Evolutionary conservation across 2,797 vertebrate species (phyloP), one percentile per base, ranked within the genome.

Genomic region (Lates japonicus): DNA sequence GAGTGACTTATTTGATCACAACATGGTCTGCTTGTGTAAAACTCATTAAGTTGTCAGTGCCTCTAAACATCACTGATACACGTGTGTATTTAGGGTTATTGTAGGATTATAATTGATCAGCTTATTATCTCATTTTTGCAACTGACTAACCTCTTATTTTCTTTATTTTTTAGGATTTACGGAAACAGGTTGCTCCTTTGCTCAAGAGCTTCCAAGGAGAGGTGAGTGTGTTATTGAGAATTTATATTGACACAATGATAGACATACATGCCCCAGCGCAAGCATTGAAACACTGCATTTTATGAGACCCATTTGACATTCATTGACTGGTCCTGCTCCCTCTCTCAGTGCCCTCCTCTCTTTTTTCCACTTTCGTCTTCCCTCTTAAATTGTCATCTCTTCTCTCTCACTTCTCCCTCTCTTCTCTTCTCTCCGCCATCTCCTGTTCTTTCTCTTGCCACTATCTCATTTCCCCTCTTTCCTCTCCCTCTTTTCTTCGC

Each of bases 161-260:
- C 59, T 46, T 68, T 44, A 37, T 78, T 80, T 84, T 84, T 75
- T 57, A 99, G 98, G 98, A 99, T 95, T 95, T 99, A 92, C 97
- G 98, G 91, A 99, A 99, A 97, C 97, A 98, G 96, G 98, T 98
- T 94, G 97, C 98, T 86, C 98, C 98, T 0, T 94, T 99, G 86
- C 96, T 99, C 92, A 99, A 99, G 96, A 99, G 98, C 95, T 99
- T 99, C 95, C 98, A 99, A 94, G 97, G 97, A 90, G 98, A 99
- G 97, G 98, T 99, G 95, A 97, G 97, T 92, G 52, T 80, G 74
- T 78, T 82, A 37, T 76, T 81, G 51, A 49, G 49, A 64, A 67
- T 85, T 78, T 78, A 54, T 70, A 66, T 64, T 80, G 58, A 83
- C 62, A 73, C 51, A 48, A 17, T 57, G 55, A 74, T 64, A 71